Conservation (phyloP, 2,888 invertebrate species). For the Creontiades dilutus region DNA sequence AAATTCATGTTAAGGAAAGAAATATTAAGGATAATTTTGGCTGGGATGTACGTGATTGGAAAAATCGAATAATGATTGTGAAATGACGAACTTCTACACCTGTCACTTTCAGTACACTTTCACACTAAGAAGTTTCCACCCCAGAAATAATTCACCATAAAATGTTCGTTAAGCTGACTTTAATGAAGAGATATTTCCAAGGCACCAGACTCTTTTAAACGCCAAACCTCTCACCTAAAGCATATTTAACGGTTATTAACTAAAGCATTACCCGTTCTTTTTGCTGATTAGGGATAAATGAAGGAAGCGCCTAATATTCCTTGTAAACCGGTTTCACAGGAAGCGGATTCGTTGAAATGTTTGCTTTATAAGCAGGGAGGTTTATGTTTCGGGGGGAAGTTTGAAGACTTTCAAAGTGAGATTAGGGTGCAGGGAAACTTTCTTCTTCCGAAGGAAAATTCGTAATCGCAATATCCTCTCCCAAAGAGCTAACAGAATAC, state of each 20-base stretch:
- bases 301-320: not conserved
- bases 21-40: no score
- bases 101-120: no score
- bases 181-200: not conserved
- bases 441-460: slow-evolving; percentile 40
- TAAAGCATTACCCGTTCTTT: not conserved
- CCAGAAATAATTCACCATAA: not conserved
- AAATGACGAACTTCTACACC: no score
- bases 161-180: slow-evolving; percentile 2
- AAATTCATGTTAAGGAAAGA: no score
- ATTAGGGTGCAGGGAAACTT: slow-evolving; percentile 55
- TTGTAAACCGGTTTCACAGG: slow-evolving; percentile 22
- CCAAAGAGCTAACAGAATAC: slow-evolving; percentile 53
- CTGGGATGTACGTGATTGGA: no score
- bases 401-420: slow-evolving; percentile 62
- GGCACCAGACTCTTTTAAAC: not conserved
- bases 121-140: not conserved
- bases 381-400: slow-evolving; percentile 45
- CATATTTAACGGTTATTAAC: not conserved
- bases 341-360: slow-evolving; percentile 30
- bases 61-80: no score
- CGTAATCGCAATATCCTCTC: slow-evolving; percentile 60
- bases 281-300: not conserved
- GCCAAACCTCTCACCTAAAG: not conserved
- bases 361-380: slow-evolving; percentile 41